Evolutionary conservation across 92 coral and sea anemone genomes (phyloP), one percentile per base, ranked within the genome.

Genomic region (Porites lobata): DNA sequence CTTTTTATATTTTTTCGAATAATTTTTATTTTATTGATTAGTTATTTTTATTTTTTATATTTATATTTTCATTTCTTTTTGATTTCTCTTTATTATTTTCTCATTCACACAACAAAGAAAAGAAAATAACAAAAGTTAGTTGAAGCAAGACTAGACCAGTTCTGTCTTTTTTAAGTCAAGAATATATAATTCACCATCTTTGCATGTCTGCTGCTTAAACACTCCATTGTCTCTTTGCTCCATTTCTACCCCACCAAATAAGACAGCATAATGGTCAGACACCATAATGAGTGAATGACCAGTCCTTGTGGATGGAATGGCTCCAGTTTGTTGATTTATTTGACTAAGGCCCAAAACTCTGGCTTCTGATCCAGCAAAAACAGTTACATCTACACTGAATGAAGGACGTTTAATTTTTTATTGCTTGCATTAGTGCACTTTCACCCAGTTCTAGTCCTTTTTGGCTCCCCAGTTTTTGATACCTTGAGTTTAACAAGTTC

Each of bases 211-310:
- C 26, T 69, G 15, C 67, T 67, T 78, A 3, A 86, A 54, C 73
- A 86, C 66, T 18, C 90, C 77, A n/a, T 86, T 66, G 29, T 15
- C 54, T n/a, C 85, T 53, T 85, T 86, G 78, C 9, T 86, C 78
- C 50, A 78, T 18, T 15, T 32, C 54, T 8, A 86, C 52, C 20
- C 79, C 85, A 52, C 85, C 85, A 52, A 86, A 86, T 77, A 86
- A 29, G 69, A 78, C 47, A 47, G 81, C 85, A 7, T 26, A 26
- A 22, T 78, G 72, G 56, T 1, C 20, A 5, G 62, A 64, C 20
- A 86, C 24, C 6, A 19, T 79, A 19, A 85, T 86, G 22, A 86
- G 69, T 6, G 69, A 51, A 38, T 86, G 90, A 50, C 85, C 90
- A 9, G 72, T 79, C 69, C 90, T 86, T 11, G 90, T 59, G 7